These are phyloP conservation scores for Menidia beryllina DNA, from an alignment of 2,113 vertebrate species.

Conservation along the genomic window DNA sequence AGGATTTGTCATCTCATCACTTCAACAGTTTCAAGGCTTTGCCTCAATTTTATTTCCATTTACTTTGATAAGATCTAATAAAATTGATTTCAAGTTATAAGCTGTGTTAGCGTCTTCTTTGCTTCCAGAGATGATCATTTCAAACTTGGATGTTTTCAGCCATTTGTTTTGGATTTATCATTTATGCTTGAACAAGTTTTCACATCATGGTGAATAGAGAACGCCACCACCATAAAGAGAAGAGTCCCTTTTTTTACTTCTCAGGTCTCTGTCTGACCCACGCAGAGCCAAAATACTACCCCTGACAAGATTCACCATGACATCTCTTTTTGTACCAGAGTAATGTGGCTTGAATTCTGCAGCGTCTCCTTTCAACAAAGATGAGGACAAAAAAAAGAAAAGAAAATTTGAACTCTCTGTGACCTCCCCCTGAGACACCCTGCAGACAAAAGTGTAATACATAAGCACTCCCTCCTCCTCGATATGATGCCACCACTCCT, in stretches of 20 bases:
- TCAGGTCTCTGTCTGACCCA: conserved; percentile 33
- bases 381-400: conserved; percentile 37
- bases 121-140: conserved; percentile 17
- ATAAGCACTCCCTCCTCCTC: conserved; percentile 29
- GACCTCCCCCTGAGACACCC: conserved; percentile 69
- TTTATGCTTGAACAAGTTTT: conserved; percentile 12
- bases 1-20: conserved; percentile 14
- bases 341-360: conserved; percentile 68
- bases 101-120: conserved; percentile 15
- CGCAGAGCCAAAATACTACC: conserved; percentile 45
- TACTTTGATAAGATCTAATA: conserved; percentile 60
- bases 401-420: conserved; percentile 68
- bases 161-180: conserved; percentile 31
- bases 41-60: conserved; percentile 21
- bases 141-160: neutral
- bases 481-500: conserved; percentile 13
- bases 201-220: conserved; percentile 32
- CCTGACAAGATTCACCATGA: conserved; percentile 72
- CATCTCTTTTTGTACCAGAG: conserved; percentile 72
- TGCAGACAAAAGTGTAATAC: conserved; percentile 47
- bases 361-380: conserved; percentile 69
- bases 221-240: conserved; percentile 5
- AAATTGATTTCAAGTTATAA: conserved; percentile 57
- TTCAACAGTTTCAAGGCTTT: conserved; percentile 10
- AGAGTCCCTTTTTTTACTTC: conserved; percentile 21